Evolutionary conservation across 2,888 invertebrate species (phyloP).

Genomic region (Leptopilina myrica): DNA sequence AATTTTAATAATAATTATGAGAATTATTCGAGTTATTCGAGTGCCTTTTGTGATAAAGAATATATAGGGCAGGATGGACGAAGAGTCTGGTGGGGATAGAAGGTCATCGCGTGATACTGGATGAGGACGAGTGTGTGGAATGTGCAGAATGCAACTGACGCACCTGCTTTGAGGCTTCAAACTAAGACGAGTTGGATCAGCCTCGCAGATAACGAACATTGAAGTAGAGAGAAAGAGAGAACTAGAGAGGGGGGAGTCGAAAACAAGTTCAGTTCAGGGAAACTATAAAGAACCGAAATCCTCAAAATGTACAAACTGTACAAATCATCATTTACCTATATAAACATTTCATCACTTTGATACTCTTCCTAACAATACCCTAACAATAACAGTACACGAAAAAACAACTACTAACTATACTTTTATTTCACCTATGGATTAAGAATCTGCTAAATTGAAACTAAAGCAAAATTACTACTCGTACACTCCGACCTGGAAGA

Average conservation of each 20-base stretch:
- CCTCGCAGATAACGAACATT: constrained; percentile 30
- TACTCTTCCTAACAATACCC: no score
- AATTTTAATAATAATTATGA: background rate
- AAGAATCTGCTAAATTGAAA: no score
- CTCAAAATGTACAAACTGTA: background rate
- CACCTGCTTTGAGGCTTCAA: constrained; percentile 57
- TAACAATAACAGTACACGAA: no score
- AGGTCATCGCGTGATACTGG: constrained; percentile 55
- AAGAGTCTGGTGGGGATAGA: constrained; percentile 34
- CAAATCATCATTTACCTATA: background rate
- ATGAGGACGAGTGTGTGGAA: constrained; percentile 52
- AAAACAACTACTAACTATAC: no score
- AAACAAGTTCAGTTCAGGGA: constrained; percentile 17
- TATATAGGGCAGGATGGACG: constrained; percentile 31
- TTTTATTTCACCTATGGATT: no score
- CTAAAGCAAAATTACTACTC: no score
- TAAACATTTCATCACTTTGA: background rate
- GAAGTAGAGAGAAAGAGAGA: background rate
- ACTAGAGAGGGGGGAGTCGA: background rate
- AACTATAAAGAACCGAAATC: constrained; percentile 3
- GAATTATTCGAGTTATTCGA: constrained; percentile 1
- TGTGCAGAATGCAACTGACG: constrained; percentile 59
- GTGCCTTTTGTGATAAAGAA: constrained; percentile 28
- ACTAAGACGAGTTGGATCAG: constrained; percentile 41
- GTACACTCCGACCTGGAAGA: no score